Base-by-base conservation (phyloP, 1,140 invertebrate genomes). In the Panagrolaimus sp. region DNA sequence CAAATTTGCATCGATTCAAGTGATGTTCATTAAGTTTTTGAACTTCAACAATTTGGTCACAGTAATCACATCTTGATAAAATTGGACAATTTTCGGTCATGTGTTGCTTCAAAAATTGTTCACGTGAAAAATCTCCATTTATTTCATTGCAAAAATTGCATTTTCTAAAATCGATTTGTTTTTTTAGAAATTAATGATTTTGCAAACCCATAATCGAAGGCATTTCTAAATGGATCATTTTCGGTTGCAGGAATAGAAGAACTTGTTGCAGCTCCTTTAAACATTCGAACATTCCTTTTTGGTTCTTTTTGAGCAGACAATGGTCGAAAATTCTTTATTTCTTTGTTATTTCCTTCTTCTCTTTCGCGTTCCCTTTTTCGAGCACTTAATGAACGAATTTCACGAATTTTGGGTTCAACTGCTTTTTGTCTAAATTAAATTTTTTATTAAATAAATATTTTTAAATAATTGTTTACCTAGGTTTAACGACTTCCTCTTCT, bases 1-100 rank as follows among this genome's bases (percentile, higher is more conserved):
- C 68, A 67, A 70, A 70, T 48, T 67, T 21, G 68, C 68, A 70
- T 0, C 32, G 28, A 10, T 46, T 67, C 26, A 70, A 21, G 28
- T 70, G 68, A 48, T 70, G 68, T 28, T 48, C 24, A 43, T 70
- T 70, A 1, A 70, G 43, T 5, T 68, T 52, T 66, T 66, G 17
- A 44, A 70, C 68, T 26, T 70, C 65, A 32, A 70, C 21, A 55
- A 55, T 38, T 67, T 70, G 62, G 45, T 70, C 68, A 26, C 68
- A 70, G 17, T 46, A 70, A n/a, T 69, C 63, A 55, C 68, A 70
- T 46, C 44, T 46, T 5, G 68, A 70, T 21, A 70, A 38, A 70
- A 26, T 43, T 24, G 68, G 68, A 67, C 68, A 70, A 52, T 43
- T 17, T 24, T 46, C 17, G 0, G 10, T 28, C 68, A 66, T 68